Evolutionary conservation across 2,113 vertebrate species (phyloP).

Genomic region (Aspiorhynchus laticeps): DNA sequence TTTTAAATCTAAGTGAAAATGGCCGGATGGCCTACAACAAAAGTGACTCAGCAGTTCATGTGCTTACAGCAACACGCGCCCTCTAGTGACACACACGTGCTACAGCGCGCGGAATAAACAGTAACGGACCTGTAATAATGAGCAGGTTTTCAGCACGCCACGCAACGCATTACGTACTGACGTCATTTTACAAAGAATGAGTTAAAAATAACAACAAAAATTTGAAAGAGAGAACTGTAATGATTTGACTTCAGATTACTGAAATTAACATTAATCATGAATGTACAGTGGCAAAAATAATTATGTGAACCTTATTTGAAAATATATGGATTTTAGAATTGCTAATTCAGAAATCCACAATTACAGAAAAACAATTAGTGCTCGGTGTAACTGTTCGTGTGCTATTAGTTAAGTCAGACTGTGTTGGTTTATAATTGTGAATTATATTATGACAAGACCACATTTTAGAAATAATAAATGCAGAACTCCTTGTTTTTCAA

Average conservation of each 20-base stretch:
- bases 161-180: background rate
- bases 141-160: background rate
- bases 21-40: background rate
- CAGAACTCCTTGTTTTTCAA: background rate
- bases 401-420: background rate
- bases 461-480: background rate
- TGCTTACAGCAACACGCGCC: background rate
- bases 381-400: background rate
- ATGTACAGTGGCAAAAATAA: background rate
- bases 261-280: background rate
- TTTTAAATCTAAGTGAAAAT: slow-evolving; percentile 2
- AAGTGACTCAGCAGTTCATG: slow-evolving; percentile 33
- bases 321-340: background rate
- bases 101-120: background rate
- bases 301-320: background rate
- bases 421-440: background rate
- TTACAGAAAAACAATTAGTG: background rate
- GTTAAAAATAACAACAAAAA: background rate
- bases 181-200: background rate
- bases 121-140: background rate
- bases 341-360: background rate
- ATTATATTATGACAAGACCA: background rate
- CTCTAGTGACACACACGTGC: background rate
- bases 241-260: background rate
- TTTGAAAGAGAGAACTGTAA: background rate